A percentile compares a stretch with the other conserved stretches of the same genome.
Evolutionary conservation across 2,113 vertebrate genomes (phyloP).

Genomic region (Equus przewalskii): DNA sequence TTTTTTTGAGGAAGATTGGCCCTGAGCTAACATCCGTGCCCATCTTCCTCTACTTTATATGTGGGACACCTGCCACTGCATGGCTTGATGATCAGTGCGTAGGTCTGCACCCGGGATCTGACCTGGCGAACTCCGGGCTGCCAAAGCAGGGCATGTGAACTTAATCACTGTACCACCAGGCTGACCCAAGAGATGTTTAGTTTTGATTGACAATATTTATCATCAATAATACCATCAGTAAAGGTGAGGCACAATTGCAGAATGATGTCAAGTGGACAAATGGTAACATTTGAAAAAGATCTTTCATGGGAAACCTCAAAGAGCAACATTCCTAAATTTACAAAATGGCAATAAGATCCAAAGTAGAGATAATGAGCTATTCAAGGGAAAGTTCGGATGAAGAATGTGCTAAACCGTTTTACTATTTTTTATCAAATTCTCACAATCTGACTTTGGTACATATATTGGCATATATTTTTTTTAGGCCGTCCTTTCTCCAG

Average conservation of each 20-base stretch:
- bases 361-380: neutral
- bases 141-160: too few species aligned
- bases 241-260: neutral
- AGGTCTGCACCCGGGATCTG: too few species aligned
- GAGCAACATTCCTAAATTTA: neutral
- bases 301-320: neutral
- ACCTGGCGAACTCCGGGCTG: too few species aligned
- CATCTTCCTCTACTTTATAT: too few species aligned
- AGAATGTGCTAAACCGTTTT: neutral
- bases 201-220: neutral
- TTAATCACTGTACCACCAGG: too few species aligned
- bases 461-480: neutral
- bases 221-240: neutral
- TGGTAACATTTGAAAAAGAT: conserved; percentile 16
- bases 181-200: neutral
- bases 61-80: too few species aligned
- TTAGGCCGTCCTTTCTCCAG: neutral
- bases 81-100: too few species aligned
- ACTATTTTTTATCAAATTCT: neutral
- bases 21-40: too few species aligned
- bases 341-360: neutral
- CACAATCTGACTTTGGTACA: neutral
- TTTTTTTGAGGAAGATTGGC: too few species aligned
- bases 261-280: neutral
- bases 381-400: conserved; percentile 15